Evolutionary conservation across 2,797 vertebrate genomes (phyloP).

Genomic region (Pyrocephalus nanus): DNA sequence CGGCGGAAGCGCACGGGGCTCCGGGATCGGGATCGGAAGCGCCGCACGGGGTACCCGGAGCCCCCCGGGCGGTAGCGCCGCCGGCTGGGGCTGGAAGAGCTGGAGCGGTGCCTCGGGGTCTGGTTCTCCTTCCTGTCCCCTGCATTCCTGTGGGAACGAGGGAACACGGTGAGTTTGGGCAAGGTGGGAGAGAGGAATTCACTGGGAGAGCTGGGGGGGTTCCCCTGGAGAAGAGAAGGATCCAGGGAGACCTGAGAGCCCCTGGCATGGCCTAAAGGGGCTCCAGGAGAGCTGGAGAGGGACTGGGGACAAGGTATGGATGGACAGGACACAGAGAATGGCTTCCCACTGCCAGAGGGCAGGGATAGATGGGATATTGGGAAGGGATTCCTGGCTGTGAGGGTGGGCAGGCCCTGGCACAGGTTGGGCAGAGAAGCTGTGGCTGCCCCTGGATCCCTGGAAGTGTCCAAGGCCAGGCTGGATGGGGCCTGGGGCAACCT

Average conservation of each 20-base stretch:
- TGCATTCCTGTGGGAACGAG: constrained; percentile 54
- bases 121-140: constrained; percentile 72
- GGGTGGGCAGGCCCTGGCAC: no score
- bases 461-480: background rate
- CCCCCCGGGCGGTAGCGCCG: constrained; percentile 62
- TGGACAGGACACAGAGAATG: background rate
- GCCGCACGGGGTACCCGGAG: constrained; percentile 62
- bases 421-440: no score
- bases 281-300: background rate
- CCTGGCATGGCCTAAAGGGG: background rate
- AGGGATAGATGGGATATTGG: background rate
- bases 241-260: background rate
- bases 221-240: background rate
- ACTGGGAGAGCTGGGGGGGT: background rate
- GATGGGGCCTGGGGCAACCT: background rate
- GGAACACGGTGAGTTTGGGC: accelerated
- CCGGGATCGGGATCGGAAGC: constrained; percentile 56
- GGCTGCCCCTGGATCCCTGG: no score
- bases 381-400: no score
- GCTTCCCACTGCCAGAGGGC: background rate
- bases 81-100: constrained; percentile 71
- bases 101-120: constrained; percentile 69
- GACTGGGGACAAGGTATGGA: background rate
- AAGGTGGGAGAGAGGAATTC: background rate
- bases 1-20: constrained; percentile 68